Conservation (phyloP, 2,797 vertebrate species). For the Gymnothorax reevesii region DNA sequence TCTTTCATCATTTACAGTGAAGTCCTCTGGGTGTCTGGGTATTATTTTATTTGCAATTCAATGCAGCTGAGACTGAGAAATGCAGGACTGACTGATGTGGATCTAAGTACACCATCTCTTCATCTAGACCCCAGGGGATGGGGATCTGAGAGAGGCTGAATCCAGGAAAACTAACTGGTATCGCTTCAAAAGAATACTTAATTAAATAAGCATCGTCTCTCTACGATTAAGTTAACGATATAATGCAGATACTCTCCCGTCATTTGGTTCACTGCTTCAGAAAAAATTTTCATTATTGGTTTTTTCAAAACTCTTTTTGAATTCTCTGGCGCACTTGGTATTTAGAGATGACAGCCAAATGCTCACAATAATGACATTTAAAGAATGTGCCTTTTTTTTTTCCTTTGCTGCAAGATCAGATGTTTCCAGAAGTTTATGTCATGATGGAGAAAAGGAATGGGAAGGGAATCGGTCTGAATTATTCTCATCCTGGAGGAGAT, state of each 20-base stretch:
- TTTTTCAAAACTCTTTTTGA: not conserved
- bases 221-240: not conserved
- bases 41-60: slow-evolving; percentile 1
- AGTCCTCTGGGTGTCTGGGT: not conserved
- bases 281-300: slow-evolving; percentile 8
- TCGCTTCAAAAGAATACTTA: slow-evolving; percentile 14
- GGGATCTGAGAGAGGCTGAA: not conserved
- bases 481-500: not conserved
- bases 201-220: not conserved
- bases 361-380: not conserved
- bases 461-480: not conserved
- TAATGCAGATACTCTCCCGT: not conserved
- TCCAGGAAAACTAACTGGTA: not conserved
- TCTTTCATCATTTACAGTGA: not conserved
- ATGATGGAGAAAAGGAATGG: not conserved
- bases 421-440: not conserved
- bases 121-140: not conserved
- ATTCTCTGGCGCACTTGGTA: not conserved
- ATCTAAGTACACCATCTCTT: not conserved
- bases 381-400: not conserved
- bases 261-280: not conserved
- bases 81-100: not conserved
- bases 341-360: not conserved
- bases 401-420: not conserved
- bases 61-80: slow-evolving; percentile 1